These are phyloP conservation scores for Carassius carassius DNA, from an alignment of 2,113 vertebrate genomes.

Conservation along the genomic window DNA sequence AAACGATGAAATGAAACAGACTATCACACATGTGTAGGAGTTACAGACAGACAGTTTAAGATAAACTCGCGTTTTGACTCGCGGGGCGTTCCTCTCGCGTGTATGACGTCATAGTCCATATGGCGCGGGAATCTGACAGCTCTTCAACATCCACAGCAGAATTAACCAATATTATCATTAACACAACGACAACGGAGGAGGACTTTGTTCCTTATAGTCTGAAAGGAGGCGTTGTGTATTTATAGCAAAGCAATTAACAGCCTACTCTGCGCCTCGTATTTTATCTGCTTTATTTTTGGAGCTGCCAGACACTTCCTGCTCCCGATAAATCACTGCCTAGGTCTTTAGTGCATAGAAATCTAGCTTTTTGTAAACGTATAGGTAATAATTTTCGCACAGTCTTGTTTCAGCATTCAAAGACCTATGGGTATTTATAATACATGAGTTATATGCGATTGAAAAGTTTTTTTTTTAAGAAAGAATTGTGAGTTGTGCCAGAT, in stretches of 20 bases:
- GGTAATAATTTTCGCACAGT: not conserved
- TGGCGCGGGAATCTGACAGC: conserved; percentile 19
- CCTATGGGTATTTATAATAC: not conserved
- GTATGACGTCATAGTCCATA: conserved; percentile 16
- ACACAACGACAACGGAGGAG: not conserved
- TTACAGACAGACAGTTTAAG: not conserved
- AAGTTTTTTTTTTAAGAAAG: not conserved
- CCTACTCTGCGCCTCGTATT: not conserved
- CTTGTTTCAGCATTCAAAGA: not conserved
- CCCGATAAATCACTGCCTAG: not conserved
- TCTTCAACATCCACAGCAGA: not conserved
- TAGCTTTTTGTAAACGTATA: not conserved
- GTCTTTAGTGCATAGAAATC: not conserved
- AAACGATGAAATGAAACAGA: not conserved
- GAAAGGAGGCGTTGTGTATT: not conserved
- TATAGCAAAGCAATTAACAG: conserved; percentile 24
- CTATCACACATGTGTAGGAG: not conserved
- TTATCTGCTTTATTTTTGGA: conserved; percentile 31
- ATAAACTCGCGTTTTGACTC: not conserved
- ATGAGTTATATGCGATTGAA: not conserved
- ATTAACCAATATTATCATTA: too few relatives aligned
- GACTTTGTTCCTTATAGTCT: not conserved
- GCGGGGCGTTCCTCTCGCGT: not conserved
- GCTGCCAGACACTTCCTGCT: not conserved
- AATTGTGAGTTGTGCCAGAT: not conserved